phyloP scores from a whole-genome alignment of 2,888 invertebrate genomes.

The Tuta absoluta region DNA sequence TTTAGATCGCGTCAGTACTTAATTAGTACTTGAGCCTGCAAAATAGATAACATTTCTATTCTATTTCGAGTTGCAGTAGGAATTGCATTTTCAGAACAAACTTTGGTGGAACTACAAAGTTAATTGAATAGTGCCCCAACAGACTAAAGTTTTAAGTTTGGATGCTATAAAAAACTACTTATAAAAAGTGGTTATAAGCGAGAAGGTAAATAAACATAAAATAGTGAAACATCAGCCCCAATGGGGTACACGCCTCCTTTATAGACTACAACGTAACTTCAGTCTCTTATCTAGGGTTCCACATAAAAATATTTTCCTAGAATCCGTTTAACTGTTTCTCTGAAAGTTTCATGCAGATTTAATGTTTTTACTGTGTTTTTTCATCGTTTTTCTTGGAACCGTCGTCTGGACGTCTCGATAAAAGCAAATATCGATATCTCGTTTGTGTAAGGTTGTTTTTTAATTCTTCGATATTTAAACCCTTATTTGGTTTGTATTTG shows the following conservation, averaged over 20 bases:
- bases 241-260: slow-evolving; percentile 27
- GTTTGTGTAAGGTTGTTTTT: neutral
- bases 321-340: neutral
- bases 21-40: slow-evolving; percentile 19
- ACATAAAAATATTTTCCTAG: neutral
- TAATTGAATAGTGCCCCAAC: neutral
- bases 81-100: slow-evolving; percentile 6
- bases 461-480: neutral
- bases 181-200: neutral
- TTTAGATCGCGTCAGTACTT: slow-evolving; percentile 5
- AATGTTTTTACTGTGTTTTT: neutral
- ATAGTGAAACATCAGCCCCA: slow-evolving; percentile 28
- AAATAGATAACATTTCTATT: slow-evolving; percentile 15
- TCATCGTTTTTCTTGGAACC: slow-evolving; percentile 10
- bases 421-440: slow-evolving; percentile 1
- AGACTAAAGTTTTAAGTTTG: neutral
- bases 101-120: neutral
- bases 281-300: slow-evolving; percentile 26
- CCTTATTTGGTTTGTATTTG: neutral
- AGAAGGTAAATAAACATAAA: slow-evolving; percentile 28
- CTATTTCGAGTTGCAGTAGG: neutral
- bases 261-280: slow-evolving; percentile 28
- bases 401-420: slow-evolving; percentile 8
- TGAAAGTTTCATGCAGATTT: neutral
- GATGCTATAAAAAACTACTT: neutral